Base-by-base conservation (phyloP, 92 coral and sea anemone genomes). In the Bergia sp. region DNA sequence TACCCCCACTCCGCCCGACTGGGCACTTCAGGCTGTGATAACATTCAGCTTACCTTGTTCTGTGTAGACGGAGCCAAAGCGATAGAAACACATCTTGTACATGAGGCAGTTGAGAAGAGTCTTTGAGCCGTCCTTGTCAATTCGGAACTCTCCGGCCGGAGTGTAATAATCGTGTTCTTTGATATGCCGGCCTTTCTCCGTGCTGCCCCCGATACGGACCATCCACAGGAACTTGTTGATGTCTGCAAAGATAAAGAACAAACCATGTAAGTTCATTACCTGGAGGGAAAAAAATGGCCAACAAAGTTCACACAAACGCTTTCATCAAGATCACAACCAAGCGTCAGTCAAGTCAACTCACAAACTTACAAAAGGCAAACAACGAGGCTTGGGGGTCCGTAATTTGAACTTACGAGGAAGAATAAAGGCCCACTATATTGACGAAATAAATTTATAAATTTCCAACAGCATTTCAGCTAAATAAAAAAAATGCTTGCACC, bases 41-140 rank as follows among this genome's bases (percentile, higher is more conserved):
- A 44, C 3, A 44, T 57, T 61, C 23, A 37, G 21, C 94, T 45
- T 85, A 96, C 98, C 99, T 91, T 97, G 99, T 79, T 97, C 99
- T 11, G 99, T 97, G 91, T 97, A 94, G 53, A 97, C 98, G 5
- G 99, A 95, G 49, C 99, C 99, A 86, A 97, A 97, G 77, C 99
- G 99, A 90, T 97, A 97, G 94, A 95, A 97, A 72, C 99, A 96
- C 99, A 96, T 96, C 96, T 96, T 96, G 92, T 96, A 96, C 99
- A 96, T 96, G 73, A 96, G 94, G 72, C 99, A 96, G 94, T 96
- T 96, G 39, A 96, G 94, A 21, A 96, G 94, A 40, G 92, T 82
- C 87, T 94, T 96, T 23, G 99, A 96, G 53, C 99, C 99, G 66
- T 94, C 99, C 76, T 94, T 95, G 77, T 96, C 99, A 40, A 96